phyloP scores from a whole-genome alignment of 2,888 invertebrate species.

The Xestoiulus laeticollis region DNA sequence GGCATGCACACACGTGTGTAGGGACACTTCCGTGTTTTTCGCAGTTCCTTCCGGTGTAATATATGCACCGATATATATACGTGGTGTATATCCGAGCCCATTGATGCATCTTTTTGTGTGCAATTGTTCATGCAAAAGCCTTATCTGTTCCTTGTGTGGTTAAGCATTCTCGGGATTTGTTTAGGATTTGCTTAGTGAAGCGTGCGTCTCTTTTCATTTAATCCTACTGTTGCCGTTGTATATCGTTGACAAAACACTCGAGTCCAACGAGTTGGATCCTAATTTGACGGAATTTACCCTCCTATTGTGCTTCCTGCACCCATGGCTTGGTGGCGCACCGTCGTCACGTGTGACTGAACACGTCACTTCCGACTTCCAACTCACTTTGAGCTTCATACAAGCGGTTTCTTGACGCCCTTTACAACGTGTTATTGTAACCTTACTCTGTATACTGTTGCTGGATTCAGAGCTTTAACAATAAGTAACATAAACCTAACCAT shows the following conservation, averaged over 20 bases:
- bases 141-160: slow-evolving; percentile 26
- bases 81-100: no score
- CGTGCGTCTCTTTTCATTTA: slow-evolving; percentile 3
- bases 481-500: slow-evolving; percentile 1
- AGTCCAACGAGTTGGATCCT: slow-evolving; percentile 26
- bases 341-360: slow-evolving; percentile 2
- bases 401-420: background rate
- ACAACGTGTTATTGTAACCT: background rate
- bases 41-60: slow-evolving; percentile 19
- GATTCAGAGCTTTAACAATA: background rate
- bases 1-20: background rate
- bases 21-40: background rate
- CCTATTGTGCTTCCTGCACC: slow-evolving; percentile 11
- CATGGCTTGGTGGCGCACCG: slow-evolving; percentile 17
- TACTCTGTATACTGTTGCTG: background rate
- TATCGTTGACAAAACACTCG: slow-evolving; percentile 26
- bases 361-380: background rate
- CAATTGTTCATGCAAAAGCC: slow-evolving; percentile 19
- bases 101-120: slow-evolving; percentile 26
- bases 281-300: slow-evolving; percentile 26
- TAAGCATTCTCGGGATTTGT: slow-evolving; percentile 13
- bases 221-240: slow-evolving; percentile 26
- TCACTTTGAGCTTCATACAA: slow-evolving; percentile 3
- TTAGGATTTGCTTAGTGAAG: slow-evolving; percentile 26
- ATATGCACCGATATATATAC: background rate